phyloP scores from a whole-genome alignment of 2,797 vertebrate species.

The Myotis pilosus region DNA sequence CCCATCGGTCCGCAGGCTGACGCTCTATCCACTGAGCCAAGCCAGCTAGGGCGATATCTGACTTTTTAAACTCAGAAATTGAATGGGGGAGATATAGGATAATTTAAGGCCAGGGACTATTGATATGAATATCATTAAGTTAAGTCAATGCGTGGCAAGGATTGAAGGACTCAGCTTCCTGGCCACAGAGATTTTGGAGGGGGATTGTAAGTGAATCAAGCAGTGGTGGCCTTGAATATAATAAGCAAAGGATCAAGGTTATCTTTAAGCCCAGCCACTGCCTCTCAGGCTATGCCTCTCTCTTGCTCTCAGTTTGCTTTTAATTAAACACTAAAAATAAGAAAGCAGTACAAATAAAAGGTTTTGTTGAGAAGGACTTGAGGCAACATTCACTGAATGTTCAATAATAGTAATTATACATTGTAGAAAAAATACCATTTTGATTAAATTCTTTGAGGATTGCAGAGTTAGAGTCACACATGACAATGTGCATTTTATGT shows the following conservation, averaged over 20 bases:
- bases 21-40: no score
- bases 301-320: neutral
- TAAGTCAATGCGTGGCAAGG: neutral
- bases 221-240: neutral
- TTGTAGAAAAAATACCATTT: conserved; percentile 26
- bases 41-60: no score
- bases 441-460: conserved; percentile 17
- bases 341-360: conserved; percentile 16
- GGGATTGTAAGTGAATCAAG: neutral
- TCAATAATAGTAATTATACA: neutral
- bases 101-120: neutral
- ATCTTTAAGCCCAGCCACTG: neutral
- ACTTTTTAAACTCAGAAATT: neutral
- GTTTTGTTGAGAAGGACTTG: neutral
- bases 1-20: no score
- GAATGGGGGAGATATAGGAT: neutral
- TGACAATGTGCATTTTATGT: neutral
- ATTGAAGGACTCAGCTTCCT: neutral
- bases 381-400: neutral
- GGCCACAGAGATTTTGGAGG: accelerated
- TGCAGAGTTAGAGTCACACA: neutral
- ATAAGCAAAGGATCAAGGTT: neutral
- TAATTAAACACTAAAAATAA: conserved; percentile 24
- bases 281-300: neutral
- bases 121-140: neutral